Evolutionary conservation across 2,797 vertebrate species (phyloP).

Genomic region (Taeniopygia guttata): DNA sequence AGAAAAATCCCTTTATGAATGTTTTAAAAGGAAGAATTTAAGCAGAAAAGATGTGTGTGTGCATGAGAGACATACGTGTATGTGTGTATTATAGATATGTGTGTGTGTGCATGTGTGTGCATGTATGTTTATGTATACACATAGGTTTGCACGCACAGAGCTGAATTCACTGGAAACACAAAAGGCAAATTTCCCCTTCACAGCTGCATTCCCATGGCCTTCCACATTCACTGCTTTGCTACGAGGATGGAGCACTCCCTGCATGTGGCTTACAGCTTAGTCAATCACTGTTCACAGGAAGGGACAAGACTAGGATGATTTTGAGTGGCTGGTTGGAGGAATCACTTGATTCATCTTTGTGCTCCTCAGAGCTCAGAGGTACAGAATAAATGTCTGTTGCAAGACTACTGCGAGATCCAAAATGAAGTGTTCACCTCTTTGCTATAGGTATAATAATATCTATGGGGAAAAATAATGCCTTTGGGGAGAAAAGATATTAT

Average conservation of each 20-base stretch:
- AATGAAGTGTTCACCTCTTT: background rate
- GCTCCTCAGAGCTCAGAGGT: background rate
- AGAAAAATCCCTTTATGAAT: background rate
- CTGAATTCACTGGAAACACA: background rate
- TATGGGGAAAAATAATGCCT: background rate
- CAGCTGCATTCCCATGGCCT: background rate
- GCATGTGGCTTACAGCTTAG: background rate
- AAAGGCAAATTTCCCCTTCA: background rate
- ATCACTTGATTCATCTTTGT: background rate
- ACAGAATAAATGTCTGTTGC: background rate
- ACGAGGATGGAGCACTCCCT: background rate
- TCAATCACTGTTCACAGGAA: background rate
- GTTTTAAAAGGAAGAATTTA: background rate
- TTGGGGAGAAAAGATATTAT: background rate
- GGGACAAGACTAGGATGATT: background rate
- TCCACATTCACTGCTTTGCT: background rate
- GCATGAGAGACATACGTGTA: background rate
- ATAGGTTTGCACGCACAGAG: background rate
- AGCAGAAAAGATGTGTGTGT: background rate
- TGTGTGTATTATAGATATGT: fast-evolving
- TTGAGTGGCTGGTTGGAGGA: background rate
- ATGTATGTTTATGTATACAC: background rate
- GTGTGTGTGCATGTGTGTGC: background rate
- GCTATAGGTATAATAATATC: background rate
- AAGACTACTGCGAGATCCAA: background rate